Conservation (phyloP, 2,888 invertebrate species). For the Gymnosoma rotundatum region DNA sequence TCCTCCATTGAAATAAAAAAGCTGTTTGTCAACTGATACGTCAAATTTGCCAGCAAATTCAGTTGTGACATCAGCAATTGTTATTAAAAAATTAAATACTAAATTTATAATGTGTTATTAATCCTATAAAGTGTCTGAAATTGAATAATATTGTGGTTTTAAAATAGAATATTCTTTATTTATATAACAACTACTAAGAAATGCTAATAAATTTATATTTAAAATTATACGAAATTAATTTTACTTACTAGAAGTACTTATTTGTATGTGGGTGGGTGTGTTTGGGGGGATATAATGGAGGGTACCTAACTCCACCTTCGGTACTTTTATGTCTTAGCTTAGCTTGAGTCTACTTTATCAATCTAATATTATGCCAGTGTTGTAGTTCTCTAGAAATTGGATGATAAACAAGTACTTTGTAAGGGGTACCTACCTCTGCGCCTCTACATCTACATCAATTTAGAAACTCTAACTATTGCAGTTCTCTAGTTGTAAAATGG, state of each 20-base stretch:
- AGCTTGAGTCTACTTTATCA: too few species aligned
- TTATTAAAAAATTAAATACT: background rate
- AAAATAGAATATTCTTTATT: constrained; percentile 27
- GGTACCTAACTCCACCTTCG: too few species aligned
- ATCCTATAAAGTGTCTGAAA: constrained; percentile 22
- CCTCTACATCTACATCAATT: too few species aligned
- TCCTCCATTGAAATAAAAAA: constrained; percentile 12
- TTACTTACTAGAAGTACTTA: background rate
- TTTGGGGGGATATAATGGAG: too few species aligned
- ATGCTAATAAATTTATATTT: background rate
- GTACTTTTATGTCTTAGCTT: too few species aligned
- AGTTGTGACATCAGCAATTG: background rate
- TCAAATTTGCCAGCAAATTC: background rate
- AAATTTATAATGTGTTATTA: background rate
- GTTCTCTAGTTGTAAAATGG: too few species aligned
- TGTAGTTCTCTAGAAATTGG: too few species aligned
- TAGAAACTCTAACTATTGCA: too few species aligned
- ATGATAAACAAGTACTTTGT: too few species aligned
- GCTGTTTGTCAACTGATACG: background rate
- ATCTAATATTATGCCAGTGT: too few species aligned
- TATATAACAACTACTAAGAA: background rate
- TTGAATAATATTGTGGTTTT: constrained; percentile 31
- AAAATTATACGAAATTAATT: background rate
- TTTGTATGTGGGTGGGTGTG: too few species aligned
- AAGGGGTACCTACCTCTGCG: too few species aligned